A percentile compares a stretch with the other conserved stretches of the same genome.
phyloP scores from a whole-genome alignment of 1,140 invertebrate species.

The Contarinia nasturtii region DNA sequence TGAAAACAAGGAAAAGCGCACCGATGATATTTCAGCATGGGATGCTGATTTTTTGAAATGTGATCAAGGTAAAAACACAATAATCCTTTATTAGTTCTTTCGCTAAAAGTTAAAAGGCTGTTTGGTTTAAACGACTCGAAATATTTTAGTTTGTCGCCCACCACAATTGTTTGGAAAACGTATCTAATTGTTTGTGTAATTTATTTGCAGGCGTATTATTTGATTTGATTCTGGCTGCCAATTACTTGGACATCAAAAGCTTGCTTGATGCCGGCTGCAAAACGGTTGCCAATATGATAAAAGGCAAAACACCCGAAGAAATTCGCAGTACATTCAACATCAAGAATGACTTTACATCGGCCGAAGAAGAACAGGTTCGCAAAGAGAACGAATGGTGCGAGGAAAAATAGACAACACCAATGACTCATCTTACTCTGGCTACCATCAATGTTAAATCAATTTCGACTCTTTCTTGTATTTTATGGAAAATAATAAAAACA shows the following conservation, averaged over 20 bases:
- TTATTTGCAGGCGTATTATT: too few relatives aligned
- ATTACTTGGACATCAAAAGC: conserved; percentile 97
- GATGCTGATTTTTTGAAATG: conserved; percentile 97
- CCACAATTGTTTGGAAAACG: too few relatives aligned
- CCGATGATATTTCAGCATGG: conserved; percentile 97
- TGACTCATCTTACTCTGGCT: too few relatives aligned
- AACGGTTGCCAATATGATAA: conserved; percentile 98
- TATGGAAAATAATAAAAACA: too few relatives aligned
- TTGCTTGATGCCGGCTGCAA: conserved; percentile 96
- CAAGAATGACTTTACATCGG: conserved; percentile 93
- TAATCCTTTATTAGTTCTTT: too few relatives aligned
- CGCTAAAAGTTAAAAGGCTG: too few relatives aligned
- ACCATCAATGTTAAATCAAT: too few relatives aligned
- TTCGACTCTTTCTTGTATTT: too few relatives aligned
- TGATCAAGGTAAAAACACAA: conserved; percentile 93
- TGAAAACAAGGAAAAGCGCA: conserved; percentile 94
- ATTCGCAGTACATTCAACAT: conserved; percentile 99
- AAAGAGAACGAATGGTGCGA: too few relatives aligned
- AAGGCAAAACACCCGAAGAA: conserved; percentile 94
- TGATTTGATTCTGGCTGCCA: conserved; percentile 85
- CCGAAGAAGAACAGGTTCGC: conserved; percentile 91
- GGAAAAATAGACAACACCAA: conserved; percentile 74
- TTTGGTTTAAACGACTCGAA: too few relatives aligned
- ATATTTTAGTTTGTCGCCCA: too few relatives aligned
- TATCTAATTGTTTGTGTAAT: too few relatives aligned